Evolutionary conservation across 2,797 vertebrate genomes (phyloP).

Genomic region (Erpetoichthys calabaricus): DNA sequence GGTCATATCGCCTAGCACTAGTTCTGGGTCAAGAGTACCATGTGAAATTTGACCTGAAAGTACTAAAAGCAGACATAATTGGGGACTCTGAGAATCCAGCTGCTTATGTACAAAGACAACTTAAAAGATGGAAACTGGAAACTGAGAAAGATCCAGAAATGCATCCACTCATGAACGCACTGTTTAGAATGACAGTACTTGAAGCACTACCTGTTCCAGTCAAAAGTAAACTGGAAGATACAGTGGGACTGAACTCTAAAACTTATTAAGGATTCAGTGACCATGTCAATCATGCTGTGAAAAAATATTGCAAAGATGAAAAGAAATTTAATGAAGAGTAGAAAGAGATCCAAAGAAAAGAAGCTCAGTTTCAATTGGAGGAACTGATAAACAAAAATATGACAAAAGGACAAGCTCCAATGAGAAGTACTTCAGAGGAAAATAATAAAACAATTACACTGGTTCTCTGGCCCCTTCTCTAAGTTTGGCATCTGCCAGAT

Average conservation of each 20-base stretch:
- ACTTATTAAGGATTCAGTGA: not conserved
- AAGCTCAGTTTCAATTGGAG: too few relatives aligned
- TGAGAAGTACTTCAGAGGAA: too few relatives aligned
- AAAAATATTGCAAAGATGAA: not conserved
- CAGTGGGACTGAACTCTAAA: not conserved
- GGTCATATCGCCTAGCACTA: too few relatives aligned
- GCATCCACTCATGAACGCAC: not conserved
- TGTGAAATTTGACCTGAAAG: too few relatives aligned
- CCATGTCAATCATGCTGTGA: not conserved
- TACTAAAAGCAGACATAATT: too few relatives aligned
- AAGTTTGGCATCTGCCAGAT: too few relatives aligned
- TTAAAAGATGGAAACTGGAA: not conserved
- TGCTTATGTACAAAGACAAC: not conserved
- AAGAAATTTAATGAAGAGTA: not conserved
- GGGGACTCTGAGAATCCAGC: not conserved
- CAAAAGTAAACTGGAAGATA: not conserved
- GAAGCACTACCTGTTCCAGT: not conserved
- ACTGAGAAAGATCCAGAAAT: not conserved
- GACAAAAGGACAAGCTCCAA: too few relatives aligned
- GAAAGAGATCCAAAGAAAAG: too few relatives aligned
- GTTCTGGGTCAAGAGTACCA: too few relatives aligned
- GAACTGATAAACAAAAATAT: too few relatives aligned
- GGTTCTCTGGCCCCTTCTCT: too few relatives aligned
- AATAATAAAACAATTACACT: too few relatives aligned
- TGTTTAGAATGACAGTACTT: not conserved